Percentiles rank a stretch among this genome's conserved stretches.
phyloP scores from a whole-genome alignment of 2,113 vertebrate genomes.

The Microtus oregoni region DNA sequence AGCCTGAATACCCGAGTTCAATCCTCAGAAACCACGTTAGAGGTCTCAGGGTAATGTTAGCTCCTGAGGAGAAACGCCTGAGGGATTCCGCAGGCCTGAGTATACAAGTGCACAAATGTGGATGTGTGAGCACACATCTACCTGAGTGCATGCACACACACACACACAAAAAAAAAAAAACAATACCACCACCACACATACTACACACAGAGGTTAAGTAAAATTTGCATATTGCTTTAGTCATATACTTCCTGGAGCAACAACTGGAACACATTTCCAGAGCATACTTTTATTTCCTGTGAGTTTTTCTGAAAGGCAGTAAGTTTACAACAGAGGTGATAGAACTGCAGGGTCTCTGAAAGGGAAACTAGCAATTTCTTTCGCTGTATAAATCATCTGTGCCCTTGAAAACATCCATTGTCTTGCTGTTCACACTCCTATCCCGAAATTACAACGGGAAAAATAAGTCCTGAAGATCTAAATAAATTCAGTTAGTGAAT shows the following conservation, averaged over 20 bases:
- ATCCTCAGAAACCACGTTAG: not conserved
- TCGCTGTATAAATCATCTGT: not conserved
- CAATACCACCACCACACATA: not conserved
- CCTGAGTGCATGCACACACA: too few species aligned
- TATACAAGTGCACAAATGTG: not conserved
- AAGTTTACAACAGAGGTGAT: not conserved
- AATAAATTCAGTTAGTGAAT: not conserved
- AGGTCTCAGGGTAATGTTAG: not conserved
- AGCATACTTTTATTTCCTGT: not conserved
- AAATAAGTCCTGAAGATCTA: constrained; percentile 20
- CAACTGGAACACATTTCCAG: not conserved
- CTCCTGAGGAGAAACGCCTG: not conserved
- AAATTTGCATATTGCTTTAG: not conserved
- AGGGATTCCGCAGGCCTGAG: not conserved
- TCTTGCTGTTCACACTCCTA: not conserved
- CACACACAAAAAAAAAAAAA: not conserved
- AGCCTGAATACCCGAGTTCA: not conserved
- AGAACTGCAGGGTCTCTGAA: not conserved
- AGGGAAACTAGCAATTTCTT: constrained; percentile 8
- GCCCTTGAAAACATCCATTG: not conserved
- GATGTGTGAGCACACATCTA: too few species aligned
- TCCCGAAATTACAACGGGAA: constrained; percentile 34
- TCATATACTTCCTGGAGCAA: not conserved
- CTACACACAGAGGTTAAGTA: not conserved
- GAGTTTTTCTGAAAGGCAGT: not conserved